phyloP scores from a whole-genome alignment of 2,113 vertebrate species.

The Progne subis region DNA sequence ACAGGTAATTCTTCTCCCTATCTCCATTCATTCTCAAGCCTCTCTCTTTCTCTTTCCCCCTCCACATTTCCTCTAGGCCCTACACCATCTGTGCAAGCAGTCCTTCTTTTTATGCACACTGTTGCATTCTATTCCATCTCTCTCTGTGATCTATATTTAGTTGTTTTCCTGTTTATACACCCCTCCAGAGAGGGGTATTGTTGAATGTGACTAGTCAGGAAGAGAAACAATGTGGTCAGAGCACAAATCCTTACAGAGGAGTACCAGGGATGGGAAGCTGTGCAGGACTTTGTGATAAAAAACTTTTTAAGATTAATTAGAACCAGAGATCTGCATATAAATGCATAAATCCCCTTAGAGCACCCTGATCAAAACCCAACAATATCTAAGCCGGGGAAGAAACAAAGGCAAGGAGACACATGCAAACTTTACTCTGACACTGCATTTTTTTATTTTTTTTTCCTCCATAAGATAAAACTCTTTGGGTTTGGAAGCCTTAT shows the following conservation, averaged over 20 bases:
- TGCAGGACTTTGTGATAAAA: background rate
- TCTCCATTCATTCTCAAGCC: background rate
- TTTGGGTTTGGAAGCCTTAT: background rate
- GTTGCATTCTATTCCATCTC: background rate
- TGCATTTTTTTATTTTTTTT: background rate
- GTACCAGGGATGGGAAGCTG: background rate
- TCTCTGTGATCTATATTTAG: constrained; percentile 18
- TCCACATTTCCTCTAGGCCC: background rate
- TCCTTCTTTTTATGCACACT: background rate
- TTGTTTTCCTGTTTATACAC: constrained; percentile 43
- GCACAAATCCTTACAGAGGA: constrained; percentile 3
- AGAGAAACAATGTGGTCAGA: constrained; percentile 17
- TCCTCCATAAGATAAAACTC: background rate
- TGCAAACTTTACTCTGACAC: background rate
- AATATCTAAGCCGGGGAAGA: background rate
- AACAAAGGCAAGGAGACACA: background rate
- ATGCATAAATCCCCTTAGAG: background rate
- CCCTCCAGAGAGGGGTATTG: constrained; percentile 22
- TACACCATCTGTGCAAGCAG: background rate
- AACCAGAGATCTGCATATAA: constrained; percentile 11
- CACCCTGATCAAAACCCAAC: background rate
- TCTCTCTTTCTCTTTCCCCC: background rate
- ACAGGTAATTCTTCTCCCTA: background rate
- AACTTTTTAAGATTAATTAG: background rate
- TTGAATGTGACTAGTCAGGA: constrained; percentile 53